Base-by-base conservation (phyloP, 2,113 vertebrate species). In the Candoia aspera region DNA sequence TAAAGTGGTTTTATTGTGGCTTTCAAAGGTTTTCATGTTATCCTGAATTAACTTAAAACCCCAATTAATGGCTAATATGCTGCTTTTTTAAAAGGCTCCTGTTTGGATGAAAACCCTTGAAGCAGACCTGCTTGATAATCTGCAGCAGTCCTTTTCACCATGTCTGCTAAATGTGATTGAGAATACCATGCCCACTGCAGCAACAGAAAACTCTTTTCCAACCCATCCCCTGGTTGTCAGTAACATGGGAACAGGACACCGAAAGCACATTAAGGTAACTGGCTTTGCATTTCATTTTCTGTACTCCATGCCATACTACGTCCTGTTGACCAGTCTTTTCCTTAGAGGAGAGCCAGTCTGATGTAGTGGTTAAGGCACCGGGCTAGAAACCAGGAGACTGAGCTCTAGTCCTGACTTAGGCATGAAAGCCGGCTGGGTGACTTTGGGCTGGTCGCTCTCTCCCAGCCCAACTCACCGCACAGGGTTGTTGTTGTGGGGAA, bases 211-310 rank as follows among this genome's bases (percentile, higher is more conserved):
- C 85, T 57, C 94, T 87, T 88, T 92, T 88, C 96, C 94, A 90
- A 84, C 90, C 73, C 42, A 88, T 85, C 60, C 86, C 8, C 64
- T 91, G 62, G 21, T 64, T 93, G 94, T 92, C 84, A 94, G 17
- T 90, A 94, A 87, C 17, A 24, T 92, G 93, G 96, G 97, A 88
- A 94, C 93, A 90, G 94, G 89, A 91, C 62, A 54, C 73, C 93
- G 92, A 49, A 96, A 94, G 90, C 96, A 95, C 86, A 91, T 96
- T 93, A 96, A 97, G 97, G 96, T 97, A 97, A 93, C 89, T 24
- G 64, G 54, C 91, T 89, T 79, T 26, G 0, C 79, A 33, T 68
- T 12, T 23, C 23, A 37, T 79, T 79, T 79, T 79, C 33, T 37
- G 17, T 37, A 37, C 37, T 79, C 17, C 68, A 37, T 37, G 33